Evolutionary conservation across 35 echinoderm and acorn worm species (phyloP).

Genomic region (Antedon bifida): DNA sequence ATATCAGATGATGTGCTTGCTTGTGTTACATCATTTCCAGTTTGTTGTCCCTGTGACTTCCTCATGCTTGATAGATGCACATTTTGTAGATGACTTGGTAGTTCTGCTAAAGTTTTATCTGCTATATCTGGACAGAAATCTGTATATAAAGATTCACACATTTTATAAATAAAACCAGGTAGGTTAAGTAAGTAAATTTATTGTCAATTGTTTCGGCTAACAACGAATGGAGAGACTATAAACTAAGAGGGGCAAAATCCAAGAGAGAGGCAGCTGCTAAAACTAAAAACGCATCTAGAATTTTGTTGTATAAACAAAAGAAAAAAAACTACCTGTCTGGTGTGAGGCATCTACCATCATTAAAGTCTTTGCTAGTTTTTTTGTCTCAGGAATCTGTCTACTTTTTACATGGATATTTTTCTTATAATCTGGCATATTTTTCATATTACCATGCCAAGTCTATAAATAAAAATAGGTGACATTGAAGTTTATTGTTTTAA

Average conservation of each 20-base stretch:
- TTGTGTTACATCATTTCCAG: constrained; percentile 35
- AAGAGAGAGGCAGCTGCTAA: no score
- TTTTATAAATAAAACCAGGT: no score
- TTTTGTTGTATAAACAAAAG: no score
- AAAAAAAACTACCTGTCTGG: neutral
- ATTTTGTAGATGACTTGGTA: constrained; percentile 36
- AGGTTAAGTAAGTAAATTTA: no score
- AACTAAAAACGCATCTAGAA: no score
- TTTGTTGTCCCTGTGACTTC: constrained; percentile 82
- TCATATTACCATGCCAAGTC: neutral
- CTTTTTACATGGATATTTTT: neutral
- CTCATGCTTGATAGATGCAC: constrained; percentile 19
- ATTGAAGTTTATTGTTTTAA: no score
- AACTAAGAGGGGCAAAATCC: no score
- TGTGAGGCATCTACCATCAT: constrained; percentile 6
- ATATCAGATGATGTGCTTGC: constrained; percentile 29
- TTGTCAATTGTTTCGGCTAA: no score
- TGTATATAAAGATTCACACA: constrained; percentile 4
- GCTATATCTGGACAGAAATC: constrained; percentile 91
- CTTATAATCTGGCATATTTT: neutral
- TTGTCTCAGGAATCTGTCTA: neutral
- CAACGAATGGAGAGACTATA: no score
- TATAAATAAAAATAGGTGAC: neutral
- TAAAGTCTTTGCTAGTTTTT: neutral
- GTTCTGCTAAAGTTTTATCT: constrained; percentile 70